Conservation (phyloP, 2,797 vertebrate genomes). For the Eleutherodactylus coqui region DNA sequence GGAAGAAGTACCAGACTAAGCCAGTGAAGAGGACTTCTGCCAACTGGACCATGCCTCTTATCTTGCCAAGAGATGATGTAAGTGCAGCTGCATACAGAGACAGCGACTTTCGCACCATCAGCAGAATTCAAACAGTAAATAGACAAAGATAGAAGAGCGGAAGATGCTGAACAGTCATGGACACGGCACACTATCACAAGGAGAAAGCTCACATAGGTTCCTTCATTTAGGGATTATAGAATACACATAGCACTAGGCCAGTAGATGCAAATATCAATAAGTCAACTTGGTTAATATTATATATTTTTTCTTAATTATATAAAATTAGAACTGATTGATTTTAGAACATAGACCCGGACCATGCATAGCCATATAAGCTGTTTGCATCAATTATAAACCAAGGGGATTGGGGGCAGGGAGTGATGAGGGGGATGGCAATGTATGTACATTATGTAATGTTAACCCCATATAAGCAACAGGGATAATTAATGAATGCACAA, state of each 20-base stretch:
- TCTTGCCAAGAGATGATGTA: slow-evolving; percentile 56
- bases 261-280: background rate
- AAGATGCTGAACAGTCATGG: slow-evolving; percentile 24
- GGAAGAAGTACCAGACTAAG: slow-evolving; percentile 41
- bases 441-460: no score
- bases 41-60: slow-evolving; percentile 49
- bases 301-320: background rate
- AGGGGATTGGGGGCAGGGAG: no score
- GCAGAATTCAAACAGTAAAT: slow-evolving; percentile 49
- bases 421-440: no score
- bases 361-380: no score
- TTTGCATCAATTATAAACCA: no score
- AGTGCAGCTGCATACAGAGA: slow-evolving; percentile 50
- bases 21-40: slow-evolving; percentile 47
- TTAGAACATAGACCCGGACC: no score
- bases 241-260: background rate
- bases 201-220: background rate
- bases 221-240: background rate
- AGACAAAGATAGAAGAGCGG: slow-evolving; percentile 33
- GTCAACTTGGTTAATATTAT: background rate
- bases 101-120: slow-evolving; percentile 36
- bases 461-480: no score
- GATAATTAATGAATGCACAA: no score
- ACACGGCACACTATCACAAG: background rate
- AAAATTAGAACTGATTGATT: no score